Base-by-base conservation (phyloP, 2,888 invertebrate species). In the Erynnis tages region DNA sequence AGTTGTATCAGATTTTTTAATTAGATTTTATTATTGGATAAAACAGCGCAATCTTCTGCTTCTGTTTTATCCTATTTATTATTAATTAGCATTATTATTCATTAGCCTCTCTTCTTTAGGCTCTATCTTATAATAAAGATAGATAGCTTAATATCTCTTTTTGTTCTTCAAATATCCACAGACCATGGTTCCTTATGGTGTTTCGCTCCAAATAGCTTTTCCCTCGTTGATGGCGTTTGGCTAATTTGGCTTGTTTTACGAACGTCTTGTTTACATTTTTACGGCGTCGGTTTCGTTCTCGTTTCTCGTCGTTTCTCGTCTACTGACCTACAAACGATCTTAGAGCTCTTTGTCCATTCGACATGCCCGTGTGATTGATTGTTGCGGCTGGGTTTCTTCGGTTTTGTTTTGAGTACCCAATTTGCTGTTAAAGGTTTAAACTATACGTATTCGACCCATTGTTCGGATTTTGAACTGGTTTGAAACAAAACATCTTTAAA, bases 201-300 rank as follows among this genome's bases (percentile, higher is more conserved):
- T 35, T 43, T 19, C 25, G 17, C 14, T 50, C 34, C 10, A 50
- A 35, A 50, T 34, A 32, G 16, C 25, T 21, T 38, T 37, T 29
- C 27, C 44, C 49, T 30, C 21, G 35, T 25, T 29, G 11, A 35
- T 38, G 38, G 49, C 23, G 37, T 52, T 52, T 52, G 66, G 66
- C 71, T 78, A 79, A 79, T 79, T 81, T 72, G 46, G 75, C 71
- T 73, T 66, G 62, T 67, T 80, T 79, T 73, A 77, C 73, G 73
- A 73, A 56, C 70, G 63, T 59, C 67, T 65, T 80, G 79, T 81
- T 82, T 82, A 79, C 73, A 72, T 74, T 76, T 73, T 74, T 70
- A 60, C 67, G 61, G 57, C 58, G 59, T 60, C 67, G 68, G 65
- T 73, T 73, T 71, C n/a, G n/a, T n/a, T n/a, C n/a, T n/a, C 63